Base-by-base conservation (phyloP, 2,797 vertebrate genomes). In the Oreochromis grahami region DNA sequence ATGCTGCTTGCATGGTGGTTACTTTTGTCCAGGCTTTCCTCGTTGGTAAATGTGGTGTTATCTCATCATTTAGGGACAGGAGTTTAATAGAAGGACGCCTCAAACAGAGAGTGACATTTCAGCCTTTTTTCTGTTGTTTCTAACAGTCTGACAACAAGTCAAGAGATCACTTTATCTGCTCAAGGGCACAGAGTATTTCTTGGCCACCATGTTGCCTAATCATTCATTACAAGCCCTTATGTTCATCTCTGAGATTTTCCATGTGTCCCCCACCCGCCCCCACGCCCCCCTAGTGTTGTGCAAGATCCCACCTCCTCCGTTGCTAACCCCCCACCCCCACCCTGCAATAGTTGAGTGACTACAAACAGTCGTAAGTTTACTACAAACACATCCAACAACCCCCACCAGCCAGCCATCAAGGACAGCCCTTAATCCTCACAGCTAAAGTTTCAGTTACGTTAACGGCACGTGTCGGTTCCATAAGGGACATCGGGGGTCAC, bases 301-400 rank as follows among this genome's bases (percentile, higher is more conserved):
- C 43, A 70, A 19, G 80, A 38, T 36, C n/a, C 21, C n/a, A 45
- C 26, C 38, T 26, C 5, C 32, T 7, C 58, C 19, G 15, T 77
- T 81, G 83, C 53, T 76, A 15, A 81, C 36, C 77, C 52, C 84
- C 76, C 81, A 72, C 52, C 82, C 65, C 76, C 81, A 72, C 52
- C 82, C 65, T 85, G 88, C 87, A 86, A 86, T 87, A 80, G 41
- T 83, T 84, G 83, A 76, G 87, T 85, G 87, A 94, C 94, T 88
- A 86, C 94, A 95, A 96, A 95, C 93, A 95, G 79, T 83, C 26
- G 26, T 58, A 51, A 50, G 91, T 96, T 96, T 95, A 95, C 95
- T 94, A 91, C 95, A 96, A 94, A 96, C 88, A 91, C 70, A 24
- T 60, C 83, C 83, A 65, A n/a, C 83, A 52, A 79, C 81, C 78